These are phyloP conservation scores for Eremobia ochroleuca DNA, from an alignment of 2,888 invertebrate genomes.

Conservation along the genomic window DNA sequence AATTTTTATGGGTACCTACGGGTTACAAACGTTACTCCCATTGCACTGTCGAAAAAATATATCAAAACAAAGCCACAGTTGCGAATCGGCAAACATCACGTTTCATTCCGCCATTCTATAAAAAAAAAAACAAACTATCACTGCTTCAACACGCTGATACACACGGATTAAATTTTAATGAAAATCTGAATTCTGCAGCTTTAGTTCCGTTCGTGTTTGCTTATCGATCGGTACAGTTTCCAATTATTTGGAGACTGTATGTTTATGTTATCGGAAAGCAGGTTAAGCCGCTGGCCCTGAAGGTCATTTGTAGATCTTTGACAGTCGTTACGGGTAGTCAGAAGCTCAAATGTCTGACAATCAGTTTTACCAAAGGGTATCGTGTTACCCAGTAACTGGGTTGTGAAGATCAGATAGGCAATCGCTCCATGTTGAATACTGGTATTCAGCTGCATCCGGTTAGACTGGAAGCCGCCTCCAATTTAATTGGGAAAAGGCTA, in stretches of 20 bases:
- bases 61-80: background rate
- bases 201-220: constrained; percentile 14
- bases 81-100: constrained; percentile 3
- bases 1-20: background rate
- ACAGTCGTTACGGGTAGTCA: background rate
- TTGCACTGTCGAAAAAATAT: background rate
- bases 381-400: background rate
- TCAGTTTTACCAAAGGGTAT: background rate
- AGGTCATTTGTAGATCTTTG: background rate
- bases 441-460: too few relatives aligned
- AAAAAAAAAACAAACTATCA: constrained; percentile 42
- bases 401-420: background rate
- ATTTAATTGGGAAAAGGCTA: too few relatives aligned
- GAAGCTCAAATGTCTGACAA: background rate
- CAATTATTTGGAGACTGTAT: constrained; percentile 5
- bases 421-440: too few relatives aligned
- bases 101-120: constrained; percentile 3
- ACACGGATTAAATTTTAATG: constrained; percentile 46
- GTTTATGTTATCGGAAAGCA: constrained; percentile 3
- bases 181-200: constrained; percentile 32
- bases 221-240: constrained; percentile 3
- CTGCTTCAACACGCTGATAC: background rate
- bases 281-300: background rate
- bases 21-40: background rate
- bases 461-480: too few relatives aligned